These are phyloP conservation scores for Zeuzera pyrina DNA, from an alignment of 2,888 invertebrate genomes.

Conservation along the genomic window DNA sequence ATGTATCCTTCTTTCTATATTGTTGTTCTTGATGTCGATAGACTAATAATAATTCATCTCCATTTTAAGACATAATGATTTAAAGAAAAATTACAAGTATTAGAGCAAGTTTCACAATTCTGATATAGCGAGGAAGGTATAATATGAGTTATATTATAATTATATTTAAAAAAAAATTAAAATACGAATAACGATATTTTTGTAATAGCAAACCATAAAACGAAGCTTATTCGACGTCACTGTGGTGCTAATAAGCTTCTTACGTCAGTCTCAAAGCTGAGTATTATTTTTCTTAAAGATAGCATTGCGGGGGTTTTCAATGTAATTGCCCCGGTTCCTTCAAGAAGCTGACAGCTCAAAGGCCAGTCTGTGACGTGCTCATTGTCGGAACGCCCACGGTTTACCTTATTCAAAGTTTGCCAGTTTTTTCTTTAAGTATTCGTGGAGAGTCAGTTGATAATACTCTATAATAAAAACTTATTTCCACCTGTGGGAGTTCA, in stretches of 20 bases:
- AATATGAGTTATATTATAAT: no score
- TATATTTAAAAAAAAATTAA: no score
- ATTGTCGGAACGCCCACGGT: constrained; percentile 68
- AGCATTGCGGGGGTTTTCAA: constrained; percentile 65
- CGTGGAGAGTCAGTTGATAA: constrained; percentile 32
- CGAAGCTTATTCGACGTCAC: constrained; percentile 30
- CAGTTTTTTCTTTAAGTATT: constrained; percentile 51
- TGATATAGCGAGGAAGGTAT: no score
- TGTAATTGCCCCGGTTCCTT: constrained; percentile 72
- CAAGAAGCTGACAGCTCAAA: constrained; percentile 69
- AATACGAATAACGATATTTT: no score
- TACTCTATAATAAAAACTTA: constrained; percentile 25
- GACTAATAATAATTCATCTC: no score
- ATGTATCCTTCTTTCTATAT: no score
- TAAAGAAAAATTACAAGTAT: no score
- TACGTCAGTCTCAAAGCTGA: constrained; percentile 50
- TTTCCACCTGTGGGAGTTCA: no score
- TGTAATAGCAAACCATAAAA: no score
- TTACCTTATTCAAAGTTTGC: constrained; percentile 65
- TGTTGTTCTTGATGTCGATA: no score
- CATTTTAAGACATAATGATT: no score
- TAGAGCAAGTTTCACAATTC: no score
- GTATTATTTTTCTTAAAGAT: constrained; percentile 65
- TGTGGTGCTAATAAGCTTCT: constrained; percentile 63
- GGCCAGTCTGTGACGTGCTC: constrained; percentile 61